Conservation (phyloP, 2,797 vertebrate genomes). For the Squalus acanthias region DNA sequence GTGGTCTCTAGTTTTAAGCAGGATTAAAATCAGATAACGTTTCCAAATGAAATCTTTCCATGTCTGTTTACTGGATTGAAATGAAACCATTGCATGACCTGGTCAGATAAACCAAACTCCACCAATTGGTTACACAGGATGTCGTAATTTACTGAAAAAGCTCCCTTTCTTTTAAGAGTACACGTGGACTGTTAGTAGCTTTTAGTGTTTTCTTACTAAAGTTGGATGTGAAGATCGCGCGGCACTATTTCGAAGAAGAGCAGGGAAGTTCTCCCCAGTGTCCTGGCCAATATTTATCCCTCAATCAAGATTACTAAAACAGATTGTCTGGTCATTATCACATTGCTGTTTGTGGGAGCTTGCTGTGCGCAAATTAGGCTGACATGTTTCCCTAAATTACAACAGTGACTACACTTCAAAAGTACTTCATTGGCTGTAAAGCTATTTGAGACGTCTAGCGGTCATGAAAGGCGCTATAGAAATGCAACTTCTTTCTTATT, state of each 20-base stretch:
- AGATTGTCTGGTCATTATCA: neutral
- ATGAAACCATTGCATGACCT: neutral
- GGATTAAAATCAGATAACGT: slow-evolving; percentile 25
- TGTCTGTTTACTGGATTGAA: neutral
- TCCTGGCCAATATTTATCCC: neutral
- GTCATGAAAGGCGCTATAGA: neutral
- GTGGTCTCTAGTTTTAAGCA: neutral
- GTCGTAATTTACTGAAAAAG: neutral
- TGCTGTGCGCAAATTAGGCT: neutral
- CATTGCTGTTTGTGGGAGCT: neutral
- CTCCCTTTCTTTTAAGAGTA: neutral
- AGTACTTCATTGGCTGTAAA: neutral
- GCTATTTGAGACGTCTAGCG: neutral
- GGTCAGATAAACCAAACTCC: slow-evolving; percentile 1
- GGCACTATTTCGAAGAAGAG: neutral
- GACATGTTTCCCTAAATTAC: neutral
- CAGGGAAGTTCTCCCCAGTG: neutral
- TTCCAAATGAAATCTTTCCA: neutral
- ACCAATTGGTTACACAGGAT: neutral
- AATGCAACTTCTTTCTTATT: neutral
- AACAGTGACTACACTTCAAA: neutral
- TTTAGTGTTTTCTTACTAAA: neutral
- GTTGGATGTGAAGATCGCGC: neutral
- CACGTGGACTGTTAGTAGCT: neutral
- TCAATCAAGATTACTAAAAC: neutral